phyloP scores from a whole-genome alignment of 2,113 vertebrate genomes.

The Menidia beryllina region DNA sequence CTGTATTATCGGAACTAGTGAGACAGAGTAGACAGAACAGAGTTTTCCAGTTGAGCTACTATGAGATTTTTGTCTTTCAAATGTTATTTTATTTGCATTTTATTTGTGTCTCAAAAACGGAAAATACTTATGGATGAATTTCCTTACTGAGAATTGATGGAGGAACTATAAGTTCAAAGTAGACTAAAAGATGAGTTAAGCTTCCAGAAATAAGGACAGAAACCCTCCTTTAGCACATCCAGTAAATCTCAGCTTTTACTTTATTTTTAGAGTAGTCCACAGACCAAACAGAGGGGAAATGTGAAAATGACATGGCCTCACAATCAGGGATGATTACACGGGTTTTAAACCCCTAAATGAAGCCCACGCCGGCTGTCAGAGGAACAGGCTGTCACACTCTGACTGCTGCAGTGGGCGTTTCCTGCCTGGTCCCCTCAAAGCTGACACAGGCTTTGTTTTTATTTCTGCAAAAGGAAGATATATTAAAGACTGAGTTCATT shows the following conservation, averaged over 20 bases:
- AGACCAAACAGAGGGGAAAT: slow-evolving; percentile 8
- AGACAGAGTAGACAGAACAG: no score
- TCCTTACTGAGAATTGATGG: no score
- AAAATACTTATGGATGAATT: no score
- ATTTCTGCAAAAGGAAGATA: no score
- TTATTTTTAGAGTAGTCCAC: neutral
- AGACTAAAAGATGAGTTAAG: neutral
- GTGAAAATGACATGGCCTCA: slow-evolving; percentile 31
- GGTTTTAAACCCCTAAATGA: slow-evolving; percentile 39
- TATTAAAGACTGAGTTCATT: no score
- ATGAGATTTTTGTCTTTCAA: neutral
- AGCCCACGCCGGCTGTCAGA: slow-evolving; percentile 14
- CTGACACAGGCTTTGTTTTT: no score
- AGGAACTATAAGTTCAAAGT: no score
- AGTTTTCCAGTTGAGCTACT: neutral
- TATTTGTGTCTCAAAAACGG: no score
- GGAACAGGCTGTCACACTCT: slow-evolving; percentile 8
- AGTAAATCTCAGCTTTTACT: slow-evolving; percentile 2
- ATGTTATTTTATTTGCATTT: slow-evolving; percentile 6
- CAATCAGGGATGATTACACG: slow-evolving; percentile 25
- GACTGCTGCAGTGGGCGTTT: no score
- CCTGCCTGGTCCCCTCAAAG: no score
- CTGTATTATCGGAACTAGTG: slow-evolving; percentile 1
- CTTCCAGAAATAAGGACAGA: neutral
- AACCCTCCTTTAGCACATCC: neutral